Conservation (phyloP, 2,797 vertebrate genomes). For the Eupleurogrammus muticus region DNA sequence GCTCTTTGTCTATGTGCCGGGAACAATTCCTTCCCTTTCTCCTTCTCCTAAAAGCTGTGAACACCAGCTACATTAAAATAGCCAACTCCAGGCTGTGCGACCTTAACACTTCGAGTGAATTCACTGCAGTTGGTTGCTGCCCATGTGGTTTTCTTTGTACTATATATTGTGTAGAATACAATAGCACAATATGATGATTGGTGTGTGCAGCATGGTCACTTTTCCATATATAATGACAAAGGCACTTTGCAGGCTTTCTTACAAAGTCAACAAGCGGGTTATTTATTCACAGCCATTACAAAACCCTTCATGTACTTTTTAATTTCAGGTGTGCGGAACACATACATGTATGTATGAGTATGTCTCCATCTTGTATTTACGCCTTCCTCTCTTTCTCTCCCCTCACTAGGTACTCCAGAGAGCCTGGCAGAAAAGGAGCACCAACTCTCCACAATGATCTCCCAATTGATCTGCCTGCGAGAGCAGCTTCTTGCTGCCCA, state of each 20-base stretch:
- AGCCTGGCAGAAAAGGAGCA: slow-evolving; percentile 98
- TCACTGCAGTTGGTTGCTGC: slow-evolving; percentile 68
- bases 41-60: slow-evolving; percentile 70
- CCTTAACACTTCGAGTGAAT: slow-evolving; percentile 78
- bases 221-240: slow-evolving; percentile 54
- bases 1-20: slow-evolving; percentile 69
- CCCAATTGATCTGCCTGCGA: slow-evolving; percentile 97
- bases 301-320: slow-evolving; percentile 24
- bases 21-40: slow-evolving; percentile 77
- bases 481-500: slow-evolving; percentile 99
- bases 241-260: slow-evolving; percentile 29
- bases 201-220: slow-evolving; percentile 44
- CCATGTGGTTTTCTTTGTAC: slow-evolving; percentile 69
- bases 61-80: slow-evolving; percentile 63
- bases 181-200: slow-evolving; percentile 62
- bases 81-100: slow-evolving; percentile 76
- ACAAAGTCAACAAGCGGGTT: slow-evolving; percentile 21
- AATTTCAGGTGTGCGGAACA: slow-evolving; percentile 11
- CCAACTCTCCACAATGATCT: slow-evolving; percentile 99
- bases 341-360: slow-evolving; percentile 24
- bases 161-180: slow-evolving; percentile 63
- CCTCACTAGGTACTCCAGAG: slow-evolving; percentile 93
- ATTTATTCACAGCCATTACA: slow-evolving; percentile 19
- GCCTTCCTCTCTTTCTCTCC: slow-evolving; percentile 11
- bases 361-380: slow-evolving; percentile 34